phyloP scores from a whole-genome alignment of 1,140 invertebrate species.

The Hestina assimilis region DNA sequence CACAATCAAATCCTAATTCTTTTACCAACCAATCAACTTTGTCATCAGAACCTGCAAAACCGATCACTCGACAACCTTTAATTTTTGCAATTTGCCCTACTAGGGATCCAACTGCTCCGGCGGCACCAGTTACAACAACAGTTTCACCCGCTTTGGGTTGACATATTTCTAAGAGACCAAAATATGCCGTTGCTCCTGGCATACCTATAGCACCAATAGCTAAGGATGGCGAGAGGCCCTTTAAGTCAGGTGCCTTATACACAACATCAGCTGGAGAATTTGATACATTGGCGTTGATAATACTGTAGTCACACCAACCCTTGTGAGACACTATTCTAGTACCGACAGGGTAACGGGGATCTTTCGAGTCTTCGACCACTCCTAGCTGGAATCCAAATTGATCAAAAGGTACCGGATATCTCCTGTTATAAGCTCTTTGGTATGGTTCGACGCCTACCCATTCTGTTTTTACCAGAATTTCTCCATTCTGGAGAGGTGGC shows the following conservation, averaged over 20 bases:
- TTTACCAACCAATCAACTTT: constrained; percentile 35
- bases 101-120: constrained; percentile 33
- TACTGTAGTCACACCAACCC: constrained; percentile 33
- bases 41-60: constrained; percentile 34
- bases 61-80: constrained; percentile 34
- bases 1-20: constrained; percentile 32
- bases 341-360: constrained; percentile 31
- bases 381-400: constrained; percentile 34
- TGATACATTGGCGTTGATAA: constrained; percentile 26
- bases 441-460: constrained; percentile 9
- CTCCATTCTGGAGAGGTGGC: constrained; percentile 11
- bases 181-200: constrained; percentile 34
- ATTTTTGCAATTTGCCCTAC: constrained; percentile 38
- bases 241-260: constrained; percentile 32
- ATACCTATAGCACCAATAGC: constrained; percentile 30
- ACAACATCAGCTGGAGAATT: constrained; percentile 6
- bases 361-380: constrained; percentile 29
- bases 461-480: constrained; percentile 9
- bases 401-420: constrained; percentile 28
- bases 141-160: constrained; percentile 33
- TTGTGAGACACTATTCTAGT: constrained; percentile 30
- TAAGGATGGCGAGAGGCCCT: constrained; percentile 28
- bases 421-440: not conserved
- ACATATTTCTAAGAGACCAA: constrained; percentile 37
- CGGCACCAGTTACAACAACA: constrained; percentile 35